Evolutionary conservation across 1,140 invertebrate genomes (phyloP), one percentile per base, ranked within the genome.

Genomic region (Subanguina moxae): DNA sequence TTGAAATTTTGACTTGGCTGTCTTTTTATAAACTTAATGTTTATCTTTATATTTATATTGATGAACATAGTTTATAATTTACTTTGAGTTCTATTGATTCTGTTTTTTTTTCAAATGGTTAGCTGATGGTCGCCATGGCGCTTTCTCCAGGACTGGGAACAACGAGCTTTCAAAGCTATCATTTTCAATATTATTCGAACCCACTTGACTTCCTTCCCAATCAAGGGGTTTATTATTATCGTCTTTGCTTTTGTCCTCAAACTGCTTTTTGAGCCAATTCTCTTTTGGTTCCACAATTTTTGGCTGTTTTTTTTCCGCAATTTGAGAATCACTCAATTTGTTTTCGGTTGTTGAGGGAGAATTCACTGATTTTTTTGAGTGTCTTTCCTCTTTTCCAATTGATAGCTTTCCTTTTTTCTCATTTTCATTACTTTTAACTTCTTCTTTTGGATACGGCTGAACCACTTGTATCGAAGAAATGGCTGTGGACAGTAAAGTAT

Each of bases 241-340:
- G 8, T 52, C 15, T 15, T 25, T 19, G 17, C 48, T 52, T 52
- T 7, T 15, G 23, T 19, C 23, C 48, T 52, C 48, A 52, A 52
- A 52, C n/a, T 52, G 48, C 23, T 25, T 52, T 52, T 3, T 52
- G 48, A 25, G n/a, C 48, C 48, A 52, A 52, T 52, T 52, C 17
- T 52, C n/a, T 15, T 52, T 52, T 5, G n/a, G 48, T 25, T 52
- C 23, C 15, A 52, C n/a, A 25, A 52, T 52, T 52, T 25, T 52
- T 15, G 3, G 48, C 15, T 52, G 32, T 5, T 15, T 52, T 19
- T 52, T 25, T 52, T 52, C 48, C 48, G 15, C n/a, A 25, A 21
- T 52, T 52, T 52, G 3, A 15, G 3, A 3, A 52, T 52, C 48
- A 21, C 15, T 19, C 32, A 38, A 38, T 3, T 38, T 11, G 11